Conservation (phyloP, 2,888 invertebrate species). For the Volucella inflata region DNA sequence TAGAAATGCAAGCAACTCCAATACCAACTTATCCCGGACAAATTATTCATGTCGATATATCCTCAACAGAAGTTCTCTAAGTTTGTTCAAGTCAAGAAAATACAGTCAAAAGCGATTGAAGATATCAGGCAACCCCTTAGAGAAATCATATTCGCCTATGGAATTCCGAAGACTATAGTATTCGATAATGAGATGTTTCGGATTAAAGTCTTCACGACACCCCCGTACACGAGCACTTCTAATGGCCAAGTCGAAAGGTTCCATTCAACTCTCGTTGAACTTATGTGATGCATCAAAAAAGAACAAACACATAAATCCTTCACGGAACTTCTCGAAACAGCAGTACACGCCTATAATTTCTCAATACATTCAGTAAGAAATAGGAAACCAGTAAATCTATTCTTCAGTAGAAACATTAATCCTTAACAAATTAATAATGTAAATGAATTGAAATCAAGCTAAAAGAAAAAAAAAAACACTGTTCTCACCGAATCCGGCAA, state of each 20-base stretch:
- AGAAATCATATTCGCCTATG: too few relatives aligned
- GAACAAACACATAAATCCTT: too few relatives aligned
- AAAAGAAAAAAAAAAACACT: background rate
- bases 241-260: constrained; percentile 11
- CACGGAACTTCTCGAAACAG: background rate
- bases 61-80: background rate
- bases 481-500: background rate
- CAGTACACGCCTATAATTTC: background rate
- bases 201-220: background rate
- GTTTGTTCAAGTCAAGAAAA: too few relatives aligned
- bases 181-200: background rate
- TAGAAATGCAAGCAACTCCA: background rate
- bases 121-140: too few relatives aligned
- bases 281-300: constrained; percentile 6
- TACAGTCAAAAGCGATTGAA: too few relatives aligned
- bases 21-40: background rate
- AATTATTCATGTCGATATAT: constrained; percentile 3
- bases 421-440: too few relatives aligned
- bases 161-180: too few relatives aligned
- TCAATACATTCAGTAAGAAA: background rate
- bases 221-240: background rate
- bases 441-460: background rate
- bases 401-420: too few relatives aligned
- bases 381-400: background rate
- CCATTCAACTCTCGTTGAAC: constrained; percentile 2